These are phyloP conservation scores for Bufo gargarizans DNA, from an alignment of 2,113 vertebrate genomes.

Conservation along the genomic window DNA sequence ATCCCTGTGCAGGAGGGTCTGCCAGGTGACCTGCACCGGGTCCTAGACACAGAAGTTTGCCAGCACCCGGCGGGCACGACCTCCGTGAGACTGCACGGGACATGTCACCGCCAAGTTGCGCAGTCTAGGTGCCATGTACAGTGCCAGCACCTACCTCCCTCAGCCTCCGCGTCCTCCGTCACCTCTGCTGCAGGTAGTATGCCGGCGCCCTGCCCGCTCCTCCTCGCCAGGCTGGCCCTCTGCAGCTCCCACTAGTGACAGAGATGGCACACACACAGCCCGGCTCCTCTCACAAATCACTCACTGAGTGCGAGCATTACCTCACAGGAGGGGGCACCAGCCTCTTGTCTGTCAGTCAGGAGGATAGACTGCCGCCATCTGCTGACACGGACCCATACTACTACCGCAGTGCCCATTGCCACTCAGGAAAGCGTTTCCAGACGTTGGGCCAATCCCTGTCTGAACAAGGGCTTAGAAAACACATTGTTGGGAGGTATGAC, in stretches of 20 bases:
- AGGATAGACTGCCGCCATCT: too few relatives aligned
- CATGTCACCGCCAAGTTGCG: not conserved
- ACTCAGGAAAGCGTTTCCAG: too few relatives aligned
- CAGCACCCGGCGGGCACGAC: not conserved
- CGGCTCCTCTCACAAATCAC: too few relatives aligned
- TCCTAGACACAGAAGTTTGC: too few relatives aligned
- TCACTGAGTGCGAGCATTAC: too few relatives aligned
- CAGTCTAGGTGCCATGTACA: not conserved
- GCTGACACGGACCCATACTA: too few relatives aligned
- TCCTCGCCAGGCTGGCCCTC: constrained; percentile 24
- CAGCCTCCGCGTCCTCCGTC: not conserved
- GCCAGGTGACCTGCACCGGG: constrained; percentile 23
- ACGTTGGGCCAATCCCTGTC: too few relatives aligned
- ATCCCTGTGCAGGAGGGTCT: not conserved
- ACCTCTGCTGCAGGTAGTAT: not conserved
- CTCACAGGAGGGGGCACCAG: too few relatives aligned
- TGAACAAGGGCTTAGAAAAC: too few relatives aligned
- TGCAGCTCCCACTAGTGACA: constrained; percentile 53
- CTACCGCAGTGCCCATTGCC: too few relatives aligned
- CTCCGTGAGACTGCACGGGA: not conserved
- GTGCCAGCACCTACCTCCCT: constrained; percentile 13
- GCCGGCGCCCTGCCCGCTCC: not conserved
- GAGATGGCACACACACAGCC: not conserved
- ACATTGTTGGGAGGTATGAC: too few relatives aligned
- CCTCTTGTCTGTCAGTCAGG: too few relatives aligned